phyloP scores from a whole-genome alignment of 2,113 vertebrate species.

The Aptenodytes patagonicus region DNA sequence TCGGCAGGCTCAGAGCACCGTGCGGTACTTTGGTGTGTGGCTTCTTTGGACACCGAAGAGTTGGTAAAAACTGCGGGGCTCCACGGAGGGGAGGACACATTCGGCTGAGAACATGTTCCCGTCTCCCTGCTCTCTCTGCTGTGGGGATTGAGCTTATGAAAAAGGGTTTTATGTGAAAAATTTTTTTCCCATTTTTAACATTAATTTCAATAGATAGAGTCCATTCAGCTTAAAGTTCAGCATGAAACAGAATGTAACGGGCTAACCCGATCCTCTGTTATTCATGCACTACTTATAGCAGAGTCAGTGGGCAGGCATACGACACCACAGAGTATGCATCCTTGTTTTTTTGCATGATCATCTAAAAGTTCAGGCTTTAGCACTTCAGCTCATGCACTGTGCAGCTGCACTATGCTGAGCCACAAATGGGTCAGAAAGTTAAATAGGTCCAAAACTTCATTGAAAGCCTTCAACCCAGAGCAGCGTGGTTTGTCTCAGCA shows the following conservation, averaged over 20 bases:
- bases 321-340: accelerated
- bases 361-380: neutral
- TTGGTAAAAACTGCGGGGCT: neutral
- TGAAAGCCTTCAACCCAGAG: neutral
- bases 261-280: neutral
- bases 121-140: neutral
- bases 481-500: neutral
- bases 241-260: neutral
- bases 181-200: neutral
- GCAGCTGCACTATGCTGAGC: neutral
- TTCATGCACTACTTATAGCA: neutral
- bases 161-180: neutral
- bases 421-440: neutral
- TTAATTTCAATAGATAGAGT: neutral
- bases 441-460: neutral
- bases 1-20: neutral
- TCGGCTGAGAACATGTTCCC: neutral
- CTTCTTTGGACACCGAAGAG: neutral
- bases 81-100: accelerated
- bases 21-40: neutral
- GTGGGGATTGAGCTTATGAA: neutral
- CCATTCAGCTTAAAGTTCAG: neutral
- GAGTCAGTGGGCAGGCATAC: neutral
- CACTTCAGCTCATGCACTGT: neutral
- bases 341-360: neutral